Conservation (phyloP, 2,888 invertebrate genomes). For the Drosophila buzzatii region DNA sequence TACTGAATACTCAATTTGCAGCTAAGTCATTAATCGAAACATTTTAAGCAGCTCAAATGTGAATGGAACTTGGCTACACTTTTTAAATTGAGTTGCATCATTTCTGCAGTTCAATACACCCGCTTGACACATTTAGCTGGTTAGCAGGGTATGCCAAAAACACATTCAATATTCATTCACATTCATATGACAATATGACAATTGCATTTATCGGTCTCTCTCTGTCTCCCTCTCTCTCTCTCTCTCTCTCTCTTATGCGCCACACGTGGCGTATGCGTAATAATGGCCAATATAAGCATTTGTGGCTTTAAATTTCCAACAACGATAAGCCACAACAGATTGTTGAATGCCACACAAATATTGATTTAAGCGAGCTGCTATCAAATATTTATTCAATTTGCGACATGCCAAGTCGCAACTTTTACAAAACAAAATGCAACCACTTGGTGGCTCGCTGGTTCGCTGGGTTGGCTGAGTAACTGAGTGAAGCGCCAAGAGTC, state of each 20-base stretch:
- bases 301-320: conserved; percentile 45
- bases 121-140: conserved; percentile 18
- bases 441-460: not conserved
- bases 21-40: not conserved
- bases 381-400: conserved; percentile 46
- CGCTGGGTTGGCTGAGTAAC: no score
- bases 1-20: not conserved
- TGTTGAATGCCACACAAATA: conserved; percentile 53
- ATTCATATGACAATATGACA: conserved; percentile 29
- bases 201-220: conserved; percentile 31
- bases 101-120: conserved; percentile 5
- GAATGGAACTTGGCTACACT: not conserved
- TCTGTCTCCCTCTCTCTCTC: not conserved
- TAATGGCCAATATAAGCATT: conserved; percentile 51
- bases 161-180: conserved; percentile 37
- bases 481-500: not conserved
- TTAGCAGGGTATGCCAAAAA: conserved; percentile 14
- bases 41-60: not conserved
- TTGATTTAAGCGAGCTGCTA: conserved; percentile 15
- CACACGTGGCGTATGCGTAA: conserved; percentile 74
- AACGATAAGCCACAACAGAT: conserved; percentile 44
- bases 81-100: not conserved
- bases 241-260: conserved; percentile 23
- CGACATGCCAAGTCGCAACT: conserved; percentile 17
- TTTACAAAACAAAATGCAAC: conserved; percentile 21